Conservation (phyloP, 2,888 invertebrate genomes). For the Globia sparganii region DNA sequence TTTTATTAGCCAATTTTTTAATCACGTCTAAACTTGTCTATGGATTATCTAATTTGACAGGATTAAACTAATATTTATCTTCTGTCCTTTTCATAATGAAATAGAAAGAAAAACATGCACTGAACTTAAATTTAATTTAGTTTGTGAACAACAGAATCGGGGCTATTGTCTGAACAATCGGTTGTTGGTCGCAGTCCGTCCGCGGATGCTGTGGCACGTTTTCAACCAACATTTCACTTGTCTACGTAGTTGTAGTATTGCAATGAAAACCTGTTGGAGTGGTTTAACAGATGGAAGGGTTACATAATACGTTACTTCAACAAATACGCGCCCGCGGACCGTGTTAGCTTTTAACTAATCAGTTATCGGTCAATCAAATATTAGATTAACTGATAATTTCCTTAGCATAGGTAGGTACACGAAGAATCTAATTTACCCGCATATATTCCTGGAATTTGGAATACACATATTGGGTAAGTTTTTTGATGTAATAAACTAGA, state of each 20-base stretch:
- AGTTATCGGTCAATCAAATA: slow-evolving; percentile 25
- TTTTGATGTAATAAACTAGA: too few relatives aligned
- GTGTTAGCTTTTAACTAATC: slow-evolving; percentile 52
- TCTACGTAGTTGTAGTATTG: slow-evolving; percentile 45
- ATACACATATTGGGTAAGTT: not conserved
- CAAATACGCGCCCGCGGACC: slow-evolving; percentile 38
- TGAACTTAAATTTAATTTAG: too few relatives aligned
- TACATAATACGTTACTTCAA: slow-evolving; percentile 59
- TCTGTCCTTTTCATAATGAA: too few relatives aligned
- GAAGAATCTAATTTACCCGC: not conserved
- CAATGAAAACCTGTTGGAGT: slow-evolving; percentile 64
- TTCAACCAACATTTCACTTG: slow-evolving; percentile 63
- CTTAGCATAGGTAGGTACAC: not conserved
- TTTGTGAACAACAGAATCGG: too few relatives aligned
- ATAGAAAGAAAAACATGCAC: too few relatives aligned
- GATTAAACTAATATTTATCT: too few relatives aligned
- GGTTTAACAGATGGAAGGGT: slow-evolving; percentile 61
- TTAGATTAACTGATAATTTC: slow-evolving; percentile 5
- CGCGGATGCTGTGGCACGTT: slow-evolving; percentile 35
- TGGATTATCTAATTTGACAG: too few relatives aligned
- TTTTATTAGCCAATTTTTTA: too few relatives aligned
- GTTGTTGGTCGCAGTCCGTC: slow-evolving; percentile 26
- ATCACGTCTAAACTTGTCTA: too few relatives aligned
- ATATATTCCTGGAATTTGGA: not conserved
- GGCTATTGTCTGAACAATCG: slow-evolving; percentile 46